phyloP scores from a whole-genome alignment of 1,140 invertebrate genomes.

The Cydia strobilella region DNA sequence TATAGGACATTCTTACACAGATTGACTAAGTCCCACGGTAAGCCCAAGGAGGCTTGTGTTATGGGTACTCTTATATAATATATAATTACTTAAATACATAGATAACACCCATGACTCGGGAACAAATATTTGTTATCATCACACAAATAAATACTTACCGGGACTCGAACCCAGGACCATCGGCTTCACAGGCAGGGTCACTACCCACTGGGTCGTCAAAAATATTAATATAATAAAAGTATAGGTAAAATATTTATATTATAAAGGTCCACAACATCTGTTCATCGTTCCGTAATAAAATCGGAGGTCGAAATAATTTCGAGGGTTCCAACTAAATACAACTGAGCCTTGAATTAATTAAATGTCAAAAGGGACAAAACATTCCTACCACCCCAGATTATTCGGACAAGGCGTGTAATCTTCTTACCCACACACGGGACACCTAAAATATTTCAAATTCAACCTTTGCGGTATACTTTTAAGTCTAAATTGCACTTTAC shows the following conservation, averaged over 20 bases:
- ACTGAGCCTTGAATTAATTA: conserved; percentile 9
- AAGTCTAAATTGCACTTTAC: not conserved
- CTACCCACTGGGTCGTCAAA: too few species aligned
- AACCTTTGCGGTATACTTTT: not conserved
- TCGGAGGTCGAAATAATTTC: conserved; percentile 13
- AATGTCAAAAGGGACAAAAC: conserved; percentile 16
- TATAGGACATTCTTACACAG: too few species aligned
- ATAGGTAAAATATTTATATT: conserved; percentile 4
- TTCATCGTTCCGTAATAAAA: not conserved
- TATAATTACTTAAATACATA: too few species aligned
- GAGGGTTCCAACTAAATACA: conserved; percentile 8
- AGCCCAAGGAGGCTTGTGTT: too few species aligned
- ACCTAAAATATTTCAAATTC: not conserved
- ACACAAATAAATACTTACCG: too few species aligned
- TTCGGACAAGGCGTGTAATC: conserved; percentile 7
- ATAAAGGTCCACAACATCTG: conserved; percentile 2
- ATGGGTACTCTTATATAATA: too few species aligned
- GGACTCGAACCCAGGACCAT: too few species aligned
- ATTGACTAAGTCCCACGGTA: too few species aligned
- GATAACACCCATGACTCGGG: too few species aligned
- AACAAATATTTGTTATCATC: too few species aligned
- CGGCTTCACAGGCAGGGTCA: too few species aligned
- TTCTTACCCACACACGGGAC: not conserved
- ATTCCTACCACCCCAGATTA: not conserved
- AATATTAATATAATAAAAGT: too few species aligned